Evolutionary conservation across 1,140 invertebrate genomes (phyloP).

Genomic region (Saxidomus purpurata): DNA sequence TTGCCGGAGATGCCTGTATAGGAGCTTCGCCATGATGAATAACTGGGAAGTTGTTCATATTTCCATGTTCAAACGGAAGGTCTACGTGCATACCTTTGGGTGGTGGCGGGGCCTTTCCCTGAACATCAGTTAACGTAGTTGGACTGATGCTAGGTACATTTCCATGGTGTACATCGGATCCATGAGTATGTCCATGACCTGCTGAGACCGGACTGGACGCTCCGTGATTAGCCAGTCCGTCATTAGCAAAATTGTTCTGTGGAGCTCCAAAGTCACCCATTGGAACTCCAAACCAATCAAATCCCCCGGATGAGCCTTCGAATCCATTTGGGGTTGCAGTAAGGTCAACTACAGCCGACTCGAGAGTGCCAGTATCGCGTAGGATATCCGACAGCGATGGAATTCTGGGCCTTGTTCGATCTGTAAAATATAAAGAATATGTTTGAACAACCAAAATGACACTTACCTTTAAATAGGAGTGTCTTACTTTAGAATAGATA

Average conservation of each 20-base stretch:
- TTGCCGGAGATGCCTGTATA: background rate
- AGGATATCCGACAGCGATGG: slow-evolving; percentile 32
- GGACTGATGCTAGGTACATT: background rate
- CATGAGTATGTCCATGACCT: background rate
- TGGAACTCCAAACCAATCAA: background rate
- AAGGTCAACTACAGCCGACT: background rate
- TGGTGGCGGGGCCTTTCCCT: background rate
- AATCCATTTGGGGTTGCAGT: background rate
- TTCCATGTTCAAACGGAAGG: slow-evolving; percentile 33
- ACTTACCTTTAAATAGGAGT: background rate
- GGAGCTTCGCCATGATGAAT: slow-evolving; percentile 25
- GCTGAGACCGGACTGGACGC: background rate
- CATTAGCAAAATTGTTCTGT: background rate
- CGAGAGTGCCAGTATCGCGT: background rate
- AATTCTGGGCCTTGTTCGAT: background rate
- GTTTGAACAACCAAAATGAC: background rate
- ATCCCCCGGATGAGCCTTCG: background rate
- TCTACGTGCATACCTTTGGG: slow-evolving; percentile 15
- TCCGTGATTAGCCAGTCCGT: background rate
- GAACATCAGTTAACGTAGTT: background rate
- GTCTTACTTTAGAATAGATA: background rate
- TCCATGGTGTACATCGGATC: background rate
- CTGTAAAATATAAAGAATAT: background rate
- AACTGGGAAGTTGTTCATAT: background rate
- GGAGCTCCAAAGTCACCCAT: background rate